These are phyloP conservation scores for Ctenosaura bakeri DNA, from an alignment of 2,797 vertebrate species.

Conservation along the genomic window DNA sequence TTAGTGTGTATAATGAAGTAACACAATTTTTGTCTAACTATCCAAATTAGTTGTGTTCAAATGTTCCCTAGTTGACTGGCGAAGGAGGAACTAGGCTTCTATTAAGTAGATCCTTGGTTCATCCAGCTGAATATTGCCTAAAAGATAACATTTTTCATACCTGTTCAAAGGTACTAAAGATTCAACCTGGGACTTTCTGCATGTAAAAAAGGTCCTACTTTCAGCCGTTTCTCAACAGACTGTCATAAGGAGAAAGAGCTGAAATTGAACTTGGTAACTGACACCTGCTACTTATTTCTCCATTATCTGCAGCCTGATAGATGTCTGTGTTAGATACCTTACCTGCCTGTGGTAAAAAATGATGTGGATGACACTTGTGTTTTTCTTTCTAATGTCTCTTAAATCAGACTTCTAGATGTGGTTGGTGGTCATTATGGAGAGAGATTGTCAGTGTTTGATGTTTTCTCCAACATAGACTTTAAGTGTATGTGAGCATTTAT, in stretches of 20 bases:
- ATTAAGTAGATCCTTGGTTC: background rate
- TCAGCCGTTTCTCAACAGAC: background rate
- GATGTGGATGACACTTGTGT: background rate
- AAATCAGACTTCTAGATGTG: background rate
- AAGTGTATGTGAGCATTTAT: background rate
- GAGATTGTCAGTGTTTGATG: background rate
- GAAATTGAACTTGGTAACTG: too few species aligned
- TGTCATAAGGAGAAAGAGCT: background rate
- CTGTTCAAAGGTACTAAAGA: background rate
- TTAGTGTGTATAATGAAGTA: background rate
- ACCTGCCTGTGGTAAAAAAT: background rate
- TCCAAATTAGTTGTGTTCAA: background rate
- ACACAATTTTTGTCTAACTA: background rate
- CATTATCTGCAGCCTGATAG: background rate
- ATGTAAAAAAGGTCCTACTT: too few species aligned
- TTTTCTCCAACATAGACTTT: background rate
- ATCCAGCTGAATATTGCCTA: background rate
- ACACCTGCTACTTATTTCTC: background rate
- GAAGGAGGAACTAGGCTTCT: background rate
- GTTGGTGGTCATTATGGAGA: background rate
- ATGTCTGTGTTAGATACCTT: too few species aligned
- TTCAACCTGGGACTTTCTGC: background rate
- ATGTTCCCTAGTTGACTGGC: background rate
- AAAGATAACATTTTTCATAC: background rate
- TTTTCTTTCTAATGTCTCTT: background rate